Base-by-base conservation (phyloP, 2,888 invertebrate species). In the Chrysolina oricalcia region DNA sequence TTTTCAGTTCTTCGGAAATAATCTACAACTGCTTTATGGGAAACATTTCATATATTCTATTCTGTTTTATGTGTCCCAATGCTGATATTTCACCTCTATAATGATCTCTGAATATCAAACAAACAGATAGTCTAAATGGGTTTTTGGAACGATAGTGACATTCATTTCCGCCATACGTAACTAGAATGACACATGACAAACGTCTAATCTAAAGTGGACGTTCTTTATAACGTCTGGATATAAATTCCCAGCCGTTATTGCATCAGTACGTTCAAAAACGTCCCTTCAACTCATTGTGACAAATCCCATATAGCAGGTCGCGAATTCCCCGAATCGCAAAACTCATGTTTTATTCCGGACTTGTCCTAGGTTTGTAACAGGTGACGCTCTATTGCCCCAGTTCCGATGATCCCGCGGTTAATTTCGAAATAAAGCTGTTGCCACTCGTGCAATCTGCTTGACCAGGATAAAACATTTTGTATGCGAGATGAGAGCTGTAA, bases 321-420 rank as follows among this genome's bases (percentile, higher is more conserved):
- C 21, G 53, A 53, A 53, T 53, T 53, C 21, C 53, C 53, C 5
- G 53, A 53, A 53, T 19, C 10, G 53, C 53, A 19, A 13, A 21
- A 53, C 53, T 53, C 53, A 53, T 53, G 53, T 53, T 53, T 53
- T 53, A 53, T 53, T 53, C 53, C 53, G 21, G 11, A 21, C 13
- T 53, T 53, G 53, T 53, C 13, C 53, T 53, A 53, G 53, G 53
- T 53, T 53, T 21, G 53, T 53, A 21, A 53, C 53, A 53, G 53
- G 53, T 53, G 53, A 19, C 13, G 53, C 21, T 53, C 19, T 21
- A 21, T 53, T 53, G 21, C 21, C 53, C 53, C 53, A 53, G 13
- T 21, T 53, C 19, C 53, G 21, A 53, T 53, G 53, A 53, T 53
- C 53, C 13, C 53, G 48, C 53, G 53, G 19, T 53, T 19, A 53